Conservation (phyloP, 37 sponge, comb jelly and placozoan genomes). For the Hormiphora californensis region DNA sequence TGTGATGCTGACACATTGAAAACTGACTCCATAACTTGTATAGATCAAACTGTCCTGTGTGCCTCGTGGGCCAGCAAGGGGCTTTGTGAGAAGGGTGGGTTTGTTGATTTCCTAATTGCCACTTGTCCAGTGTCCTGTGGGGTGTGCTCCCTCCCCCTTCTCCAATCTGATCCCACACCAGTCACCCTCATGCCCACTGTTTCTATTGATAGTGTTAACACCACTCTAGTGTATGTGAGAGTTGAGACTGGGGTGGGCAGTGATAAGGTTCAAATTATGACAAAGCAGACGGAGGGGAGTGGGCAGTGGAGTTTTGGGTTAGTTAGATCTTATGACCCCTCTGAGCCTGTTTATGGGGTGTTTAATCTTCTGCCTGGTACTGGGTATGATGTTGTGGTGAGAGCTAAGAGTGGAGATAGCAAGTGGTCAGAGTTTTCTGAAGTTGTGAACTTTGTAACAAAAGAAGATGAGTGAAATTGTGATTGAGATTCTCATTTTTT, state of each 20-base stretch:
- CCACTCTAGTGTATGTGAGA: no score
- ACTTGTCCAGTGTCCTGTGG: constrained; percentile 1
- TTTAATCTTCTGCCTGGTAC: neutral
- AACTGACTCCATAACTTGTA: neutral
- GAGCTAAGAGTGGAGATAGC: neutral
- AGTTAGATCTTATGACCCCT: no score
- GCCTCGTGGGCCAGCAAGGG: neutral
- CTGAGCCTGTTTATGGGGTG: neutral
- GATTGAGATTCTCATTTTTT: no score
- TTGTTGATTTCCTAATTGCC: neutral
- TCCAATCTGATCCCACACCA: no score
- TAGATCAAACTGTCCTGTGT: neutral
- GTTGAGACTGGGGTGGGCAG: no score
- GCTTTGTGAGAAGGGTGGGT: neutral
- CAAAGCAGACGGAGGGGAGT: no score
- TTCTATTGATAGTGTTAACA: no score
- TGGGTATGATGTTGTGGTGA: neutral
- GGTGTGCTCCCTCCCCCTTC: no score
- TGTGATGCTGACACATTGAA: neutral
- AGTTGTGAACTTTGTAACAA: neutral
- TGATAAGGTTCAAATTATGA: no score
- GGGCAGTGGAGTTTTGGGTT: no score
- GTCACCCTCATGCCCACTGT: no score
- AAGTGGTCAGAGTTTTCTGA: constrained; percentile 9
- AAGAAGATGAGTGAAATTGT: no score